Conservation (phyloP, 2,888 invertebrate species). For the Orthosia gracilis region DNA sequence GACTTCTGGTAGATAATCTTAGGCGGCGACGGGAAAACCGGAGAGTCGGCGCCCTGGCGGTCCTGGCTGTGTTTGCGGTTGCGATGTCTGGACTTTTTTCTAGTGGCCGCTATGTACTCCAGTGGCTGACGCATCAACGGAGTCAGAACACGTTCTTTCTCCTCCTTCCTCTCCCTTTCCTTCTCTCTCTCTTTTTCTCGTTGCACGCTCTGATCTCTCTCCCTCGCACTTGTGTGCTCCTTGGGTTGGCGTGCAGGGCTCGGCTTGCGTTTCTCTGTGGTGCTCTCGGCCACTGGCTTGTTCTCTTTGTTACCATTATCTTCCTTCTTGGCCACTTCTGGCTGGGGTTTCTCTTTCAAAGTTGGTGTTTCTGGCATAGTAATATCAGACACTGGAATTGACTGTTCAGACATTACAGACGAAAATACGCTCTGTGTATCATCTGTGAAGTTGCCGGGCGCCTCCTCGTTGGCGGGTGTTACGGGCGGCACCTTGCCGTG, state of each 20-base stretch:
- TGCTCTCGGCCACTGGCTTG: constrained; percentile 80
- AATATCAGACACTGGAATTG: constrained; percentile 93
- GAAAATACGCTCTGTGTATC: constrained; percentile 95
- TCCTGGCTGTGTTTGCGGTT: constrained; percentile 92
- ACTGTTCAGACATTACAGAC: constrained; percentile 94
- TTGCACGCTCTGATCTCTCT: constrained; percentile 71
- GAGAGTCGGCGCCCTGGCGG: constrained; percentile 93
- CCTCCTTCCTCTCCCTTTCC: constrained; percentile 78
- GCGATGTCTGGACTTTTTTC: constrained; percentile 93
- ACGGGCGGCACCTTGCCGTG: constrained; percentile 93
- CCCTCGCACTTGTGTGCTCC: constrained; percentile 72
- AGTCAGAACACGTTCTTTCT: constrained; percentile 90
- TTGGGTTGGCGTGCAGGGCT: constrained; percentile 67
- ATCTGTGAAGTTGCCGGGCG: constrained; percentile 93
- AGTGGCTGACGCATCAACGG: constrained; percentile 94
- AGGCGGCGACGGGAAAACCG: constrained; percentile 93
- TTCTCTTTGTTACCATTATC: constrained; percentile 81
- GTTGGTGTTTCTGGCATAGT: constrained; percentile 90
- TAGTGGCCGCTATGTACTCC: constrained; percentile 94
- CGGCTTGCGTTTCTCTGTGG: constrained; percentile 76
- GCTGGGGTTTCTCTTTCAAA: constrained; percentile 85
- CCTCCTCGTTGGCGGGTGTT: constrained; percentile 93
- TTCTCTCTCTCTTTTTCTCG: constrained; percentile 63
- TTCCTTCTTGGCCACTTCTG: constrained; percentile 80
- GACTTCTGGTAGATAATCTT: constrained; percentile 92